Conservation (phyloP, 2,888 invertebrate genomes). For the Drosophila macrothrix region DNA sequence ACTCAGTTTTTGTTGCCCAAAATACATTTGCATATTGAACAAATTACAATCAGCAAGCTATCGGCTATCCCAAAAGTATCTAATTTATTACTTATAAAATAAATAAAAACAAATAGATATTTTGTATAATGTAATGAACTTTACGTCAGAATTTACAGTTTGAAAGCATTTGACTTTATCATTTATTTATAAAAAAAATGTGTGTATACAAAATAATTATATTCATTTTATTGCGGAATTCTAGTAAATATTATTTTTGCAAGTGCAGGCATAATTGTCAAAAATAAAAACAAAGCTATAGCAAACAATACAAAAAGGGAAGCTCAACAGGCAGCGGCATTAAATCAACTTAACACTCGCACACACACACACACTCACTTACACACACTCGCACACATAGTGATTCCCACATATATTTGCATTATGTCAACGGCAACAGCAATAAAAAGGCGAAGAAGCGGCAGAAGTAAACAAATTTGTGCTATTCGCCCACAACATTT, state of each 20-base stretch:
- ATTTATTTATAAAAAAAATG: not conserved
- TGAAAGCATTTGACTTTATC: not conserved
- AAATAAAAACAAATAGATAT: not conserved
- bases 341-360: constrained; percentile 30
- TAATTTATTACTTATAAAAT: not conserved
- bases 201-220: not conserved
- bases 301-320: constrained; percentile 10
- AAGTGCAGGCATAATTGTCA: not conserved
- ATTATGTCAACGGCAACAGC: constrained; percentile 25
- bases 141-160: not conserved
- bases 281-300: constrained; percentile 5
- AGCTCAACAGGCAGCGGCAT: constrained; percentile 19
- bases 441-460: constrained; percentile 7
- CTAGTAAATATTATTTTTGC: not conserved
- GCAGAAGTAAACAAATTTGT: constrained; percentile 17
- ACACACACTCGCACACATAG: not conserved
- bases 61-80: not conserved
- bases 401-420: constrained; percentile 26
- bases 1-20: not conserved
- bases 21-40: not conserved
- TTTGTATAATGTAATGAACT: not conserved
- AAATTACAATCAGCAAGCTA: not conserved
- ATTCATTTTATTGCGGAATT: not conserved
- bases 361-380: not conserved
- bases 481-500: constrained; percentile 19